A percentile compares a stretch with the other conserved stretches of the same genome.
These are phyloP conservation scores for Melinopterus prodromus DNA, from an alignment of 2,888 invertebrate genomes.

Conservation along the genomic window DNA sequence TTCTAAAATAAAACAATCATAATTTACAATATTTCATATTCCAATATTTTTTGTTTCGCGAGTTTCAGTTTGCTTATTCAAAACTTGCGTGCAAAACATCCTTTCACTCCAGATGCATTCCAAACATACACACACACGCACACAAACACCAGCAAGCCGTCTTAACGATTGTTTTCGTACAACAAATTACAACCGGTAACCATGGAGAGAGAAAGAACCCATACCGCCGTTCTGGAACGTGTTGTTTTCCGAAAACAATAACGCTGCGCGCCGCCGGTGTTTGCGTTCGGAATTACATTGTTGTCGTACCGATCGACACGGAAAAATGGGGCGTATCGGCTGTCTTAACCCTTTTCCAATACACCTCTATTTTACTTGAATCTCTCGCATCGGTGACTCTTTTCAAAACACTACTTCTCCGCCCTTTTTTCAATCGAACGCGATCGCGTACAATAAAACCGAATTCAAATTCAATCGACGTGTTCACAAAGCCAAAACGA, in stretches of 20 bases:
- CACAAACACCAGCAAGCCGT: background rate
- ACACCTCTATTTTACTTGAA: slow-evolving; percentile 11
- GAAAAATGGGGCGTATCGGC: slow-evolving; percentile 8
- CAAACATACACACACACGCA: background rate
- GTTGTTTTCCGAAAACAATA: slow-evolving; percentile 32
- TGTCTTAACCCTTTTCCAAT: slow-evolving; percentile 20
- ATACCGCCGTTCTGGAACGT: slow-evolving; percentile 28
- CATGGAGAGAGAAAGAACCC: slow-evolving; percentile 9
- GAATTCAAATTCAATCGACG: slow-evolving; percentile 9
- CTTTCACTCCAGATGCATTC: background rate
- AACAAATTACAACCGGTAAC: slow-evolving; percentile 8
- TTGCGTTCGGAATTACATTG: slow-evolving; percentile 32
- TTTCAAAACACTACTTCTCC: background rate
- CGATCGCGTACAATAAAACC: background rate
- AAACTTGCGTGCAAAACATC: too few species aligned
- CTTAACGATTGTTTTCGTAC: background rate
- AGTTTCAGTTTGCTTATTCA: too few species aligned
- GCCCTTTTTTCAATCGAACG: background rate
- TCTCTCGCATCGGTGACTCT: background rate
- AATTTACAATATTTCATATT: too few species aligned
- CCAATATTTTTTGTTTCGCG: too few species aligned
- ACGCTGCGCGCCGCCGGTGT: slow-evolving; percentile 29
- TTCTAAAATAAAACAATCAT: too few species aligned
- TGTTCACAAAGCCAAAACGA: background rate
- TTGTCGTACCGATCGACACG: slow-evolving; percentile 18